Base-by-base conservation (phyloP, 2,888 invertebrate species). In the Drosophila kokeensis region DNA sequence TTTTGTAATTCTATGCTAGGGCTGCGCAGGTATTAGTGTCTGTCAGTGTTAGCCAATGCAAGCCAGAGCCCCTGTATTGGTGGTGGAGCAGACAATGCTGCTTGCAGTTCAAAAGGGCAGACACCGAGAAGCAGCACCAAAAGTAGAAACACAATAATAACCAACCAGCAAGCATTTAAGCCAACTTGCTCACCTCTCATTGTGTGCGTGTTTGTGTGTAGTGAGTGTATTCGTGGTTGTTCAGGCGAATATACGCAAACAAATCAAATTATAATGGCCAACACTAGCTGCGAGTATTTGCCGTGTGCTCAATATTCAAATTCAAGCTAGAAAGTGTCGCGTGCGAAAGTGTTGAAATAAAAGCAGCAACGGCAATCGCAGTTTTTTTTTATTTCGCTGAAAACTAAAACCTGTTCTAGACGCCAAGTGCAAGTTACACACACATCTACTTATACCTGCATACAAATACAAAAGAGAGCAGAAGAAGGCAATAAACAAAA, bases 101-200 rank as follows among this genome's bases (percentile, higher is more conserved):
- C 87, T 69, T 81, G 89, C 85, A 86, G 85, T 89, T 86, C 84
- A 89, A 89, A 87, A 86, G 85, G 84, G 85, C 85, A 81, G 73
- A 71, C 67, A 71, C 32, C 50, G 42, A 59, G 68, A 65, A 78
- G 61, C 49, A 69, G 42, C 69, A 79, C 63, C 64, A 60, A 61
- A 70, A 68, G 67, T 63, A 58, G 21, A 59, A 68, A 69, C 65
- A 60, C 68, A 63, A 73, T 69, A 81, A 74, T 71, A 73, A 48
- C 66, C 38, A 40, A 42, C 58, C 49, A 61, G 49, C 49, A 38
- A 52, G 67, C 69, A 78, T 84, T 80, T 76, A 76, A 86, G 84
- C 82, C 84, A 87, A 69, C 76, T 81, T 63, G 67, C 65, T 64
- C 53, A 49, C 72, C 52, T 52, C 55, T 54, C 52, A 63, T 24